Conservation (phyloP, 2,888 invertebrate genomes). For the Acheta domesticus region DNA sequence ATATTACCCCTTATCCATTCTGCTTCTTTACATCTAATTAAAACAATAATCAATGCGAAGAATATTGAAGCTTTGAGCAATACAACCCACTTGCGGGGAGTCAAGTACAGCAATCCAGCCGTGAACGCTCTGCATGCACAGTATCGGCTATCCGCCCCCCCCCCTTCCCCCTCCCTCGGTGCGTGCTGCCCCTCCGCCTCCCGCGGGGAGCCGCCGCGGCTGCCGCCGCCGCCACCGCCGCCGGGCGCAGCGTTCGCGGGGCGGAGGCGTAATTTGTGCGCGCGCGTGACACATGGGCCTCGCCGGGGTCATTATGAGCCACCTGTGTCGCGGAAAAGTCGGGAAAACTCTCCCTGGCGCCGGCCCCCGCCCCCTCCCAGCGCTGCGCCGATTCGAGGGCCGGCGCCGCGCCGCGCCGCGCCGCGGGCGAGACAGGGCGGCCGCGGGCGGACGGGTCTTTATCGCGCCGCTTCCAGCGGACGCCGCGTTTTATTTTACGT, state of each 20-base stretch:
- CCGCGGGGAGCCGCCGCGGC: neutral
- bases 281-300: neutral
- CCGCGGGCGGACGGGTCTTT: neutral
- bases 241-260: neutral
- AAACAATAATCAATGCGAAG: no score
- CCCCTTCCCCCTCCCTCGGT: neutral
- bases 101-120: neutral
- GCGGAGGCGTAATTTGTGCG: neutral
- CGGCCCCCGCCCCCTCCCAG: neutral
- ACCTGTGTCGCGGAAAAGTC: conserved; percentile 18
- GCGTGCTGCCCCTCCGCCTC: neutral
- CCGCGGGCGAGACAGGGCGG: neutral
- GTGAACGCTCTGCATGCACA: neutral
- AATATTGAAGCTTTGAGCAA: no score
- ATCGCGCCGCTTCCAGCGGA: neutral
- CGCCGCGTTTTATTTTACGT: no score
- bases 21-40: no score
- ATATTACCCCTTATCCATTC: no score
- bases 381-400: neutral
- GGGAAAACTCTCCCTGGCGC: neutral
- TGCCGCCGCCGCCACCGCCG: neutral
- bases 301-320: conserved; percentile 9
- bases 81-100: no score
- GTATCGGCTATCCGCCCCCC: neutral
- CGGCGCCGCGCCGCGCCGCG: neutral